phyloP scores from a whole-genome alignment of 1,140 invertebrate genomes.

The Caligus rogercresseyi region DNA sequence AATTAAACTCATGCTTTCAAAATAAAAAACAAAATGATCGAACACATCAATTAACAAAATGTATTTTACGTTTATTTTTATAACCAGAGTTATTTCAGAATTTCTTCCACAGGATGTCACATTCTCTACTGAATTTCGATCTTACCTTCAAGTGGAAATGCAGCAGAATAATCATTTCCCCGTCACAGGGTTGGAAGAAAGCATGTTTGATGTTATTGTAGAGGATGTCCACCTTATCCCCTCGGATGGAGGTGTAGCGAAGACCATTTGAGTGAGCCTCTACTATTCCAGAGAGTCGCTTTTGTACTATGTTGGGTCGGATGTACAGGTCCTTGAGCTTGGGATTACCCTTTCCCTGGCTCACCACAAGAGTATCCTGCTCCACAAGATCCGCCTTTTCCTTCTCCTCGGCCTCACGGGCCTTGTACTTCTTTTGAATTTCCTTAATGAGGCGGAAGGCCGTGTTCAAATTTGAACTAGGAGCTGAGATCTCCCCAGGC shows the following conservation, averaged over 20 bases:
- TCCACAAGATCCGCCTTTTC: constrained; percentile 97
- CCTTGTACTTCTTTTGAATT: constrained; percentile 97
- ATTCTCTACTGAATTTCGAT: too few relatives aligned
- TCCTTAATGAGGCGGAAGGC: constrained; percentile 95
- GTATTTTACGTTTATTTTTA: too few relatives aligned
- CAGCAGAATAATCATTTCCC: constrained; percentile 97
- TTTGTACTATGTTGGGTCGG: constrained; percentile 92
- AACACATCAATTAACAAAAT: too few relatives aligned
- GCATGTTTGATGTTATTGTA: constrained; percentile 99
- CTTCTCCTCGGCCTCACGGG: constrained; percentile 88
- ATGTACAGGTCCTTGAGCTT: constrained; percentile 98
- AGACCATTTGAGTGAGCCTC: constrained; percentile 97
- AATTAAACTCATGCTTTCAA: too few relatives aligned
- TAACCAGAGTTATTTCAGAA: too few relatives aligned
- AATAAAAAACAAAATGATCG: too few relatives aligned
- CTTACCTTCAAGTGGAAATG: constrained; percentile 89
- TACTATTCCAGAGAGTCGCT: constrained; percentile 74
- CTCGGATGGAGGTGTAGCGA: constrained; percentile 89
- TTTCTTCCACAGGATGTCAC: too few relatives aligned
- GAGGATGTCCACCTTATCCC: constrained; percentile 96
- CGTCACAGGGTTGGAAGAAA: constrained; percentile 97
- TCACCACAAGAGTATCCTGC: constrained; percentile 90
- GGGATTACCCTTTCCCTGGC: constrained; percentile 90
- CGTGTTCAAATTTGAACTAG: constrained; percentile 87
- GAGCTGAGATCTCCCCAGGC: constrained; percentile 82